Evolutionary conservation across 2,888 invertebrate genomes (phyloP).

Genomic region (Cephus pygmeus): DNA sequence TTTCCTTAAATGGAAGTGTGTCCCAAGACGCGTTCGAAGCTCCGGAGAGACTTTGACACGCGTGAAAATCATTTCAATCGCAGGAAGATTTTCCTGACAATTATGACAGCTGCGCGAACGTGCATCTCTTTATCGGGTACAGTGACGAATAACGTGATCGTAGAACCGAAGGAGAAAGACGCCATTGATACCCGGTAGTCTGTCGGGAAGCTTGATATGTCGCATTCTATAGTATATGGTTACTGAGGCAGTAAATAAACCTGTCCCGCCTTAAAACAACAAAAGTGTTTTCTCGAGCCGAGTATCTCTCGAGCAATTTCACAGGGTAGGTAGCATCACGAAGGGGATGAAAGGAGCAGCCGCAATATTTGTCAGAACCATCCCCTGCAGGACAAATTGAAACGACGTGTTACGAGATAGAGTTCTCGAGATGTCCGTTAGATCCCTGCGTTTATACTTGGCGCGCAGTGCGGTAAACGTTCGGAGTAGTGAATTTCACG

Average conservation of each 20-base stretch:
- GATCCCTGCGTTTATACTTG: not conserved
- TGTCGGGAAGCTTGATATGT: not conserved
- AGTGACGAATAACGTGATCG: not conserved
- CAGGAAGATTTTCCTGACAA: not conserved
- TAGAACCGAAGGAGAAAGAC: not conserved
- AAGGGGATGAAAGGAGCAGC: conserved; percentile 20
- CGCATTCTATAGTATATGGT: not conserved
- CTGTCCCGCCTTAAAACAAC: conserved; percentile 59
- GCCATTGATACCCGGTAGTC: not conserved
- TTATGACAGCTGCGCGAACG: not conserved
- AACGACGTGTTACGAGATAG: conserved; percentile 51
- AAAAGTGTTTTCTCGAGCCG: conserved; percentile 43
- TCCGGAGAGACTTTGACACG: not conserved
- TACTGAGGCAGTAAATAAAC: conserved; percentile 54
- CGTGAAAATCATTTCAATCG: not conserved
- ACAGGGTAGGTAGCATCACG: conserved; percentile 1
- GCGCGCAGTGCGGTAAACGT: not conserved
- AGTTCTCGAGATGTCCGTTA: conserved; percentile 38
- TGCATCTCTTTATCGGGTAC: not conserved
- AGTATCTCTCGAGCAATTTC: conserved; percentile 38
- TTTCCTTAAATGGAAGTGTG: conserved; percentile 17
- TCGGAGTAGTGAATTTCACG: not conserved
- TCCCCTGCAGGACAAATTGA: conserved; percentile 48
- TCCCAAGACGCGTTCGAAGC: not conserved
- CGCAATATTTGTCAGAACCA: conserved; percentile 53